Conservation (phyloP, 2,797 vertebrate species). For the Brachyalestes nurse region DNA sequence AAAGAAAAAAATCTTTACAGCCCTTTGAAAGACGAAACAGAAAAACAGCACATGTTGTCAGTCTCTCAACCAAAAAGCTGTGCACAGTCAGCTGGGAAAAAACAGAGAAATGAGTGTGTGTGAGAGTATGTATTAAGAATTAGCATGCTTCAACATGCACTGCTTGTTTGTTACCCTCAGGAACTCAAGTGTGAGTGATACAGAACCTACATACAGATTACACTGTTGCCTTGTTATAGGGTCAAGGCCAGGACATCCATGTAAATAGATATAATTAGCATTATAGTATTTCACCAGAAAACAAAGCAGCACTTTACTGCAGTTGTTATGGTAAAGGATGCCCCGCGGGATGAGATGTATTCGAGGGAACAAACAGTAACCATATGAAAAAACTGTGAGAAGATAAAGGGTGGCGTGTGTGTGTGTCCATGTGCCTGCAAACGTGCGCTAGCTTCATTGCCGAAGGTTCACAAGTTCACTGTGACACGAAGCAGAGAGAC, state of each 20-base stretch:
- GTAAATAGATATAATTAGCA: neutral
- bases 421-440: neutral
- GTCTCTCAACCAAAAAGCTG: constrained; percentile 17
- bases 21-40: constrained; percentile 23
- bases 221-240: neutral
- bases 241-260: neutral
- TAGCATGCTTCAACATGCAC: constrained; percentile 24
- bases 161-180: neutral
- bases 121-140: constrained; percentile 20
- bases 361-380: neutral
- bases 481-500: constrained; percentile 10
- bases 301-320: neutral
- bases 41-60: constrained; percentile 31
- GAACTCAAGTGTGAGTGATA: neutral
- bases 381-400: neutral
- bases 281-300: constrained; percentile 14
- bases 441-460: neutral
- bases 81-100: constrained; percentile 35
- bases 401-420: neutral
- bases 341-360: neutral
- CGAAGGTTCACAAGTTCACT: constrained; percentile 25
- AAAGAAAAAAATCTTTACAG: constrained; percentile 37
- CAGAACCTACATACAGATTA: neutral
- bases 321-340: neutral
- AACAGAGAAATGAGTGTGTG: neutral